Evolutionary conservation across 2,888 invertebrate genomes (phyloP).

Genomic region (Nephrotoma flavescens): DNA sequence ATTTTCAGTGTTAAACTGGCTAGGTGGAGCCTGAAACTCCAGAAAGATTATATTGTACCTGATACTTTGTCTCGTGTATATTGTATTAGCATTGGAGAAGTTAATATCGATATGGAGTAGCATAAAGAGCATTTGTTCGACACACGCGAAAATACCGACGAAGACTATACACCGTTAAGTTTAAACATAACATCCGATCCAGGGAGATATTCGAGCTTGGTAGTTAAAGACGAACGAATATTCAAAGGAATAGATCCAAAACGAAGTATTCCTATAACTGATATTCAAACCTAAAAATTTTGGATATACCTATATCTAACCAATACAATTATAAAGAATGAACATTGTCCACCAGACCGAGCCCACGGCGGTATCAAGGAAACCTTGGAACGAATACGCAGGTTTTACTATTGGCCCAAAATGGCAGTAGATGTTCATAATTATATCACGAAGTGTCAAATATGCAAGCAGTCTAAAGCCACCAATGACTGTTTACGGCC

Average conservation of each 20-base stretch:
- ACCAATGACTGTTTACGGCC: background rate
- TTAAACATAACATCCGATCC: no score
- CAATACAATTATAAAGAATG: background rate
- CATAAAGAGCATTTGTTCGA: no score
- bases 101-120: no score
- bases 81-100: no score
- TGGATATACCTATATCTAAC: background rate
- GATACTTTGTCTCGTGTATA: no score
- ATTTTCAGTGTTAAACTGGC: no score
- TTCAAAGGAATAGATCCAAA: background rate
- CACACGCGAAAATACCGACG: no score
- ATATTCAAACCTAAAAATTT: background rate
- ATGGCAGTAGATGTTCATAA: background rate
- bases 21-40: no score
- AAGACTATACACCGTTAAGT: no score
- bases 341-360: background rate
- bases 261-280: background rate
- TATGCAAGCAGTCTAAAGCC: background rate
- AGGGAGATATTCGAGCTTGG: no score
- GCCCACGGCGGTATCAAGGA: background rate
- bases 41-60: no score
- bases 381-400: background rate
- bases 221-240: no score
- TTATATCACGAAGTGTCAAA: background rate
- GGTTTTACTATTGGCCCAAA: background rate